Evolutionary conservation across 2,888 invertebrate genomes (phyloP).

Genomic region (Orthosia cruda): DNA sequence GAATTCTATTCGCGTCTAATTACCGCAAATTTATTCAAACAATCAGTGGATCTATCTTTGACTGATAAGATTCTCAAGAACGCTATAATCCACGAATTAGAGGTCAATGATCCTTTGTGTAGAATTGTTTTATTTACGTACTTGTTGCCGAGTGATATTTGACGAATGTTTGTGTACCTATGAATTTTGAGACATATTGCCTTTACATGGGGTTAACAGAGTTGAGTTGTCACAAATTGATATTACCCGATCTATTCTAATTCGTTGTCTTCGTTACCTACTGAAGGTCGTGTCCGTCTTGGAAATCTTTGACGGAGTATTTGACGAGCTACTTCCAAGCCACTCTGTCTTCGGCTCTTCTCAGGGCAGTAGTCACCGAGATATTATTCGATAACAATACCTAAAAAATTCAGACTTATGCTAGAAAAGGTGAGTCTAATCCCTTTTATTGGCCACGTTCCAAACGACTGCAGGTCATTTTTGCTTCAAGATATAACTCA

Average conservation of each 20-base stretch:
- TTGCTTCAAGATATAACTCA: neutral
- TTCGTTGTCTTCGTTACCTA: no score
- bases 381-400: neutral
- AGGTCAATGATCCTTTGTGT: slow-evolving; percentile 42
- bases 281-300: no score
- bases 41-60: slow-evolving; percentile 62
- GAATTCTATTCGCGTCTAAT: slow-evolving; percentile 47
- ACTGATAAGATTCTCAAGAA: slow-evolving; percentile 58
- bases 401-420: neutral
- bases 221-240: neutral
- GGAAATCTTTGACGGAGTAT: no score
- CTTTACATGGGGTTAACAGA: neutral
- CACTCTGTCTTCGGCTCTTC: no score
- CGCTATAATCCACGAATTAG: slow-evolving; percentile 34
- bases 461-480: neutral
- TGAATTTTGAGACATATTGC: neutral
- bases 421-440: neutral
- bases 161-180: neutral
- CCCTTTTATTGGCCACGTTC: neutral
- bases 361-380: no score
- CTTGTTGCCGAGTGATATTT: slow-evolving; percentile 5
- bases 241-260: no score
- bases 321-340: no score
- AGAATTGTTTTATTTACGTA: slow-evolving; percentile 19
- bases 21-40: slow-evolving; percentile 57